Base-by-base conservation (phyloP, 2,888 invertebrate species). In the Eucriotettix oculatus region DNA sequence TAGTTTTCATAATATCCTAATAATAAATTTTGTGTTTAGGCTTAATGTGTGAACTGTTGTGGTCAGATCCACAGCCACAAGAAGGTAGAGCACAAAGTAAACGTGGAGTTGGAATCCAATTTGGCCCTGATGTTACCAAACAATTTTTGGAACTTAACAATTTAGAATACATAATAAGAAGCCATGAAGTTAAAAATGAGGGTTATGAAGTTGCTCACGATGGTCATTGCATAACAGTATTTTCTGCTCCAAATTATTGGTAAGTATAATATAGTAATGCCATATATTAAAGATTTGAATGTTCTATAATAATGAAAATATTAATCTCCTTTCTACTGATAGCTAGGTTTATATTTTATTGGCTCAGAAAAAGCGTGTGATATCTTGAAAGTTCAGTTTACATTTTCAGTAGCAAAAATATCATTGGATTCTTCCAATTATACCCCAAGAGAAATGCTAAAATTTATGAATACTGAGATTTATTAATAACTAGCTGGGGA, bases 211-310 rank as follows among this genome's bases (percentile, higher is more conserved):
- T 92, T 54, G 89, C 90, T 42, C 99, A 99, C 72, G 85, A 90
- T 70, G 95, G 93, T 48, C 91, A 91, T 71, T 98, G 98, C 73
- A 92, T 98, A 71, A 99, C 99, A 12, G 96, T 99, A 56, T 99
- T 99, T 80, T 97, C 97, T 1, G 99, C 99, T 67, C 99, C 99
- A 65, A 99, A 99, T 75, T 99, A 99, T 81, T 99, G 98, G 94
- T 94, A 74, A 74, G 76, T 73, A 58, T 29, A 29, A 29, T 7
- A 29, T 2, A 5, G 7, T 29, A 29, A 29, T 2, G 29, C 29
- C 7, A 29, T 29, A 29, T 29, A 29, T 29, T 29, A 29, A 29
- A 29, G 29, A 2, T 5, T 29, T 29, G 7, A 29, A 29, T 29
- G 7, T 5, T 29, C 2, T 29, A 29, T 29, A 29, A 29, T 29